Evolutionary conservation across 1,140 invertebrate species (phyloP).

Genomic region (Psix sp.): DNA sequence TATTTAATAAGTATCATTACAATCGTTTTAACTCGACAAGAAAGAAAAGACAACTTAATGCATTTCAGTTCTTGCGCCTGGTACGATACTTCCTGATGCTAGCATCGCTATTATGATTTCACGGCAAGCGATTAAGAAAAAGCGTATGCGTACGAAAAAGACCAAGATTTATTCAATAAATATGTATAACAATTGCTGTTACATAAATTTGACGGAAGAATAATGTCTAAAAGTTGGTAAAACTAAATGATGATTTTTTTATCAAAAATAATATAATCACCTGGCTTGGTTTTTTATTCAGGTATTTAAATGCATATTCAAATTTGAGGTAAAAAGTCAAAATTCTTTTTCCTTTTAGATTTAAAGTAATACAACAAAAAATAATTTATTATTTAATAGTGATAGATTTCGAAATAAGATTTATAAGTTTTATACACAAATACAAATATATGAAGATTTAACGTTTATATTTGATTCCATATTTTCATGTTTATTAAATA

Average conservation of each 20-base stretch:
- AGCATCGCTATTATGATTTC: slow-evolving; percentile 42
- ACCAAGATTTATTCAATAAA: slow-evolving; percentile 40
- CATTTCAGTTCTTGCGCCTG: neutral
- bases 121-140: slow-evolving; percentile 25
- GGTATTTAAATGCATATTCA: no score
- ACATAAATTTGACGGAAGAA: slow-evolving; percentile 51
- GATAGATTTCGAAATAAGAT: no score
- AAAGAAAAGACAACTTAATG: slow-evolving; percentile 11
- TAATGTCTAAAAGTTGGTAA: neutral
- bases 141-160: slow-evolving; percentile 24
- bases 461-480: no score
- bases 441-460: no score
- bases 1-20: slow-evolving; percentile 1
- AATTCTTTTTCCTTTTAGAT: no score
- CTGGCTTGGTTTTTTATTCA: no score
- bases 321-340: no score
- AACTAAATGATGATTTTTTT: neutral
- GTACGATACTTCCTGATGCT: slow-evolving; percentile 34
- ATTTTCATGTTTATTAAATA: no score
- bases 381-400: no score
- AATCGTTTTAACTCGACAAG: slow-evolving; percentile 6
- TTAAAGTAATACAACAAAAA: no score
- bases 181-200: slow-evolving; percentile 49
- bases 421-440: no score
- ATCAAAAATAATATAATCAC: no score